These are phyloP conservation scores for Drosophila chauvacae DNA, from an alignment of 1,140 invertebrate genomes.

Conservation along the genomic window DNA sequence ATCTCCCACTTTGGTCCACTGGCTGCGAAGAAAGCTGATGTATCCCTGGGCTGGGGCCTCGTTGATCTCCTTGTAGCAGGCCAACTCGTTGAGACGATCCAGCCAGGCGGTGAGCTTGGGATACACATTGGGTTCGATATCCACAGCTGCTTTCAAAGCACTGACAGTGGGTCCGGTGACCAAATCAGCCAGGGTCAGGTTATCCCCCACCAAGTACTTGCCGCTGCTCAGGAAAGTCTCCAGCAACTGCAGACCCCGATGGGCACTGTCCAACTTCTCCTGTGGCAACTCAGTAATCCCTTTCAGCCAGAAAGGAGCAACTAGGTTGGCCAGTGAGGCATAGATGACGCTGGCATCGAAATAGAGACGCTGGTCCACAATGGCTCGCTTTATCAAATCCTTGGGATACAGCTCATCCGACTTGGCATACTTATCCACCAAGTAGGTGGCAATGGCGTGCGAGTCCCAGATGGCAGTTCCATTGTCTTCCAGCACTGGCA, in stretches of 20 bases:
- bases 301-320: slow-evolving; percentile 44
- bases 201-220: slow-evolving; percentile 85
- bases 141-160: slow-evolving; percentile 49
- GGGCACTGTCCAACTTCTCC: slow-evolving; percentile 64
- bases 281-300: slow-evolving; percentile 43
- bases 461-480: slow-evolving; percentile 63
- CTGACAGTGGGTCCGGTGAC: slow-evolving; percentile 84
- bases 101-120: slow-evolving; percentile 66
- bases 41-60: slow-evolving; percentile 54
- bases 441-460: slow-evolving; percentile 85
- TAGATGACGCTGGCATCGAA: slow-evolving; percentile 87
- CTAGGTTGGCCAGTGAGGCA: slow-evolving; percentile 80
- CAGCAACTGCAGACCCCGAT: slow-evolving; percentile 84
- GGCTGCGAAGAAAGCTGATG: slow-evolving; percentile 23
- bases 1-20: slow-evolving; percentile 41
- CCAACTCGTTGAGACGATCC: slow-evolving; percentile 34
- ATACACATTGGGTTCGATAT: slow-evolving; percentile 50
- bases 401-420: slow-evolving; percentile 86
- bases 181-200: slow-evolving; percentile 88
- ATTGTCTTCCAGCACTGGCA: slow-evolving; percentile 69
- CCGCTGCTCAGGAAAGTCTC: slow-evolving; percentile 84
- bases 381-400: slow-evolving; percentile 85
- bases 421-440: slow-evolving; percentile 86
- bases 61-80: slow-evolving; percentile 75
- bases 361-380: slow-evolving; percentile 86